Percentiles rank a stretch among this genome's conserved stretches.
Conservation (phyloP, 2,113 vertebrate genomes). For the Platycercus adscitus region DNA sequence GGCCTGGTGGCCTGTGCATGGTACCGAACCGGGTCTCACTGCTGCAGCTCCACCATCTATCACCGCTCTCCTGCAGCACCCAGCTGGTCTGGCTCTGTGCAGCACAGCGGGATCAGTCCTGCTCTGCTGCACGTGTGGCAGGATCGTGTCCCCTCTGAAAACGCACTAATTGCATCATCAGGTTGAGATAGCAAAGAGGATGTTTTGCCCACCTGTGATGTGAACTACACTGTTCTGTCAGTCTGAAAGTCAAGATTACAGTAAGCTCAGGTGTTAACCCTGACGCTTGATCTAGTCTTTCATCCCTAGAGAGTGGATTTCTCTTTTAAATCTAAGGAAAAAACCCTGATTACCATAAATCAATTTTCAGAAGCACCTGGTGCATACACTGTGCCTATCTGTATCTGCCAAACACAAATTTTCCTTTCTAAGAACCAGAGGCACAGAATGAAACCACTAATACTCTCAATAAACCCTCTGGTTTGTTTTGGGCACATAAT, state of each 20-base stretch:
- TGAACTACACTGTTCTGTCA: background rate
- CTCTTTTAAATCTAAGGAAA: background rate
- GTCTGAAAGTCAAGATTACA: background rate
- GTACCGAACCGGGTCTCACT: background rate
- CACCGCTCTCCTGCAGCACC: accelerated
- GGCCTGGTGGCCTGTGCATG: background rate
- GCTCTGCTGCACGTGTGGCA: accelerated
- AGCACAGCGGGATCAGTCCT: accelerated
- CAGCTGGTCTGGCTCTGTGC: accelerated
- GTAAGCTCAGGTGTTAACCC: constrained; percentile 26
- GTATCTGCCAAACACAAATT: background rate
- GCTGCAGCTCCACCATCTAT: accelerated
- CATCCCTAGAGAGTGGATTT: background rate
- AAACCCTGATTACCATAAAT: background rate
- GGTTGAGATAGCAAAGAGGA: background rate
- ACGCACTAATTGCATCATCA: background rate
- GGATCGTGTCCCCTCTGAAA: background rate
- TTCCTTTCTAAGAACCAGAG: background rate
- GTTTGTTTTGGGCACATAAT: background rate
- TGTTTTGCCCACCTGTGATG: background rate
- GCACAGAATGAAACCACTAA: background rate
- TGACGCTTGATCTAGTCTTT: background rate
- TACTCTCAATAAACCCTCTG: background rate
- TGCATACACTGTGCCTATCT: background rate
- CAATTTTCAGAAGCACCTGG: background rate